Base-by-base conservation (phyloP, 2,888 invertebrate species). In the Saturnia pavonia region DNA sequence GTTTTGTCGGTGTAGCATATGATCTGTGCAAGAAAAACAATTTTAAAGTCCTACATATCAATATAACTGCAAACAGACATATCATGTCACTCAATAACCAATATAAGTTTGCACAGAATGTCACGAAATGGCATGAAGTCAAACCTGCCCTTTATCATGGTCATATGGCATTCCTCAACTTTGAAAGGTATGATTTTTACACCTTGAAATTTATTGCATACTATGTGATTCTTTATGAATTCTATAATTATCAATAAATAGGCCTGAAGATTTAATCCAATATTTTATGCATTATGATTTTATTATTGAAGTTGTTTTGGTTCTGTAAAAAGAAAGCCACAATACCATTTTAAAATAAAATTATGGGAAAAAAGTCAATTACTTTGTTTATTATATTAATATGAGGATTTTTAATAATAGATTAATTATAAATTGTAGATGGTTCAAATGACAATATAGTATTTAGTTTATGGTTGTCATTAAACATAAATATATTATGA, bases 71-170 rank as follows among this genome's bases (percentile, higher is more conserved):
- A 73, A 99, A 99, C 89, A 97, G 97, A 95, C 99, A 99, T 92
- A 97, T 98, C n/a, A 95, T 99, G 87, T 98, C 98, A 12, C 94
- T 99, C 74, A 96, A 97, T 72, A 99, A 99, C 94, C 99, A 99
- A 87, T 94, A 95, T 75, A 94, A 96, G 82, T 98, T 99, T 92
- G 97, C 97, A 77, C 96, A 96, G 79, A 99, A 99, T 90, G 96
- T 99, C 68, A 97, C 98, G 1, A 95, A 95, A 73, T 99, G 99
- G 99, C 94, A 95, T 78, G 95, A 95, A 70, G 96, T 98, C 91
- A 98, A 98, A 88, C 99, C 99, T 65, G 99, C 98, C 0, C 94
- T 99, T 70, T 99, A 99, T 91, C 99, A 99, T 91, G 99, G 99
- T 0, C 99, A 99, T 89, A 96, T 99, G 95, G 99, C 99, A 8